These are phyloP conservation scores for Carassius carassius DNA, from an alignment of 2,113 vertebrate genomes.

Conservation along the genomic window DNA sequence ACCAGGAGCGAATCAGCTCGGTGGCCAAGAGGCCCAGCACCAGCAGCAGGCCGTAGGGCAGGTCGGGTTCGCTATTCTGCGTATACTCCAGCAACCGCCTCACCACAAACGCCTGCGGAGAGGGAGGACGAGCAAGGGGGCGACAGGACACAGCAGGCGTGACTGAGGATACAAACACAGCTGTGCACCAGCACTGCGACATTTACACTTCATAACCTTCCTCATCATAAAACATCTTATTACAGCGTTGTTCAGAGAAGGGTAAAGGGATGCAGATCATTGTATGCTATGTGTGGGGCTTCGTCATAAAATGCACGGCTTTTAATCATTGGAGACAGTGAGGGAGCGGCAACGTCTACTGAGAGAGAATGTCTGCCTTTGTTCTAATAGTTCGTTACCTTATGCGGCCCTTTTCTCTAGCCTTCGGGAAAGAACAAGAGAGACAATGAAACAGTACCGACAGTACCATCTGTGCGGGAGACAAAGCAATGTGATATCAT, in stretches of 20 bases:
- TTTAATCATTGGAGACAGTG: slow-evolving; percentile 42
- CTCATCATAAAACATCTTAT: slow-evolving; percentile 32
- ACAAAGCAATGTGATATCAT: slow-evolving; percentile 58
- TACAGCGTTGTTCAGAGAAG: slow-evolving; percentile 33
- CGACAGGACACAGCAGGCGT: slow-evolving; percentile 68
- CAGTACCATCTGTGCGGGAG: slow-evolving; percentile 43
- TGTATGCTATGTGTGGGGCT: slow-evolving; percentile 49
- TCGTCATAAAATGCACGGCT: slow-evolving; percentile 37
- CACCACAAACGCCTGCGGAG: slow-evolving; percentile 92
- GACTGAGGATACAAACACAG: slow-evolving; percentile 61
- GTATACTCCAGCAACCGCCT: slow-evolving; percentile 90
- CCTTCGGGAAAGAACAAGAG: slow-evolving; percentile 67
- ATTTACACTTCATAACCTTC: slow-evolving; percentile 53
- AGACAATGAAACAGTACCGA: slow-evolving; percentile 65
- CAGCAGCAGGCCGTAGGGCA: slow-evolving; percentile 87
- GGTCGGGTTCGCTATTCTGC: slow-evolving; percentile 80
- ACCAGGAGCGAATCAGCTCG: slow-evolving; percentile 90
- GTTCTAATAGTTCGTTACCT: slow-evolving; percentile 61
- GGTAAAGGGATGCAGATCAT: slow-evolving; percentile 45
- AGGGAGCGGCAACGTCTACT: slow-evolving; percentile 48
- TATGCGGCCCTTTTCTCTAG: slow-evolving; percentile 62
- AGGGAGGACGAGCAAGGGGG: slow-evolving; percentile 79
- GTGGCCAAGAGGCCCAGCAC: slow-evolving; percentile 86
- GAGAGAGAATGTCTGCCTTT: slow-evolving; percentile 46
- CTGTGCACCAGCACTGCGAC: slow-evolving; percentile 44